Evolutionary conservation across 2,888 invertebrate species (phyloP).

Genomic region (Mesochorus sp.): DNA sequence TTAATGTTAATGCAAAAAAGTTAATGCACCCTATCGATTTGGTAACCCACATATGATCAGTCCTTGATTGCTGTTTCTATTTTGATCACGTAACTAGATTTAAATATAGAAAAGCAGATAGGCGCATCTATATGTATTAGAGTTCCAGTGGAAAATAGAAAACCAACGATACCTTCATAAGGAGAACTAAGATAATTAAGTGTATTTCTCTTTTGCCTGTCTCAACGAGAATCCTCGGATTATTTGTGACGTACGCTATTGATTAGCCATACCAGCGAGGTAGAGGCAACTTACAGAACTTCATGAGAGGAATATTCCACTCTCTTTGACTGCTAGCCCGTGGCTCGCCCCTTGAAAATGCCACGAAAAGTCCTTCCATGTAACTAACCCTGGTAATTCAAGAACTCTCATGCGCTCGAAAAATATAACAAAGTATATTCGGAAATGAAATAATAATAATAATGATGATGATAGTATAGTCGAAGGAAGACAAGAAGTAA

Average conservation of each 20-base stretch:
- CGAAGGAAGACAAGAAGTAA: too few species aligned
- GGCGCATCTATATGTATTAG: too few species aligned
- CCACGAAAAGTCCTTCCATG: not conserved
- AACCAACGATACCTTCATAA: not conserved
- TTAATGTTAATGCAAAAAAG: too few species aligned
- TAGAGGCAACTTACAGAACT: not conserved
- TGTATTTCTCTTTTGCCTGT: not conserved
- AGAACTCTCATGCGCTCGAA: not conserved
- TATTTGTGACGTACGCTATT: slow-evolving; percentile 18
- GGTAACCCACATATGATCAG: too few species aligned
- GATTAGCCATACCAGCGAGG: slow-evolving; percentile 22
- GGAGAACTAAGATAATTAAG: not conserved
- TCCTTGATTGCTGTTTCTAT: too few species aligned
- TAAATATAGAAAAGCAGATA: too few species aligned
- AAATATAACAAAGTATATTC: not conserved
- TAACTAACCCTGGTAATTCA: slow-evolving; percentile 21
- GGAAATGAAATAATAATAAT: not conserved
- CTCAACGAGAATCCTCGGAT: not conserved
- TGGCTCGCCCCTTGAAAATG: not conserved
- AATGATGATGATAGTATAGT: not conserved
- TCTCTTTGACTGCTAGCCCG: slow-evolving; percentile 10
- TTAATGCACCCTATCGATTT: too few species aligned
- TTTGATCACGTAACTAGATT: too few species aligned
- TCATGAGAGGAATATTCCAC: slow-evolving; percentile 1
- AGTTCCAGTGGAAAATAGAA: too few species aligned